Conservation (phyloP, 2,113 vertebrate species). For the Onychostoma macrolepis region DNA sequence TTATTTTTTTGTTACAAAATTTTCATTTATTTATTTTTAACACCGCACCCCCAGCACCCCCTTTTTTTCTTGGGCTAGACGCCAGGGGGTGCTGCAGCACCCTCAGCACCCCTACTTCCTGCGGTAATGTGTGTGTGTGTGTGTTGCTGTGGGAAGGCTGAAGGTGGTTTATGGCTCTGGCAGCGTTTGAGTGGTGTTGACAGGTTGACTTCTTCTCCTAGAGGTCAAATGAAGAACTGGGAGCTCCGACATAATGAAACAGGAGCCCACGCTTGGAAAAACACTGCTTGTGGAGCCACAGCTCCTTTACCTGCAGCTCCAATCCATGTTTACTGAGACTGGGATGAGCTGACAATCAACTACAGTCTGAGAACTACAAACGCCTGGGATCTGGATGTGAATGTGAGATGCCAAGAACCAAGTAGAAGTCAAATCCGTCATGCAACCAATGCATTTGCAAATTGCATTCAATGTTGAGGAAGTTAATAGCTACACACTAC, state of each 20-base stretch:
- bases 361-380: not conserved
- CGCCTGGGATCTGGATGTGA: not conserved
- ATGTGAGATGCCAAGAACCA: not conserved
- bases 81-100: too few relatives aligned
- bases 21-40: too few relatives aligned
- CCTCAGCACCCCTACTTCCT: too few relatives aligned
- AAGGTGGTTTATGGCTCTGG: constrained; percentile 73
- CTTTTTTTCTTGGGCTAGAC: too few relatives aligned
- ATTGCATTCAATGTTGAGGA: not conserved
- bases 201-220: constrained; percentile 65
- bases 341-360: not conserved
- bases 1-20: too few relatives aligned
- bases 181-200: constrained; percentile 67
- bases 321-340: not conserved
- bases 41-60: too few relatives aligned
- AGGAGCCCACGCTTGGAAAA: constrained; percentile 41
- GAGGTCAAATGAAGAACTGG: constrained; percentile 68
- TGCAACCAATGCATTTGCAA: not conserved
- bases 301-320: not conserved
- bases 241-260: constrained; percentile 51
- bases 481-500: not conserved
- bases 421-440: not conserved
- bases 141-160: constrained; percentile 49
- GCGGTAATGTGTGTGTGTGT: constrained; percentile 65
- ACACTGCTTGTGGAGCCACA: constrained; percentile 31